Conservation (phyloP, 2,888 invertebrate species). For the Limnephilus rhombicus region DNA sequence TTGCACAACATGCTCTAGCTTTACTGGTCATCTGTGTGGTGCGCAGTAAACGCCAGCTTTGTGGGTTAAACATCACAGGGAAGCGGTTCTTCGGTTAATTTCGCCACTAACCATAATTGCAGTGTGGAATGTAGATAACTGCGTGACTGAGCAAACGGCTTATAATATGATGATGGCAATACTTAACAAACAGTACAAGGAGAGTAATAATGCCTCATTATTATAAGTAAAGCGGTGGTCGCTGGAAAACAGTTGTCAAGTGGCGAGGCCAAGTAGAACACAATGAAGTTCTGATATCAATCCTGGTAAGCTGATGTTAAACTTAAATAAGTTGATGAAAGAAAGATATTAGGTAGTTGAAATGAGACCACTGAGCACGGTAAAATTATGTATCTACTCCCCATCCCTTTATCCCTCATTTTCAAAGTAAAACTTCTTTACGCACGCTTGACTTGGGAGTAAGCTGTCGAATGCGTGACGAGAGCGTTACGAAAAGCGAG, state of each 20-base stretch:
- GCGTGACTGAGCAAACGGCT: conserved; percentile 6
- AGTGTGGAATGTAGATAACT: conserved; percentile 14
- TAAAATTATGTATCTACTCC: too few species aligned
- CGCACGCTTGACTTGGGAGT: too few species aligned
- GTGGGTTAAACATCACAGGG: not conserved
- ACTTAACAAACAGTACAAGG: not conserved
- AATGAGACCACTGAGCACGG: too few species aligned
- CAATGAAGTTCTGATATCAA: too few species aligned
- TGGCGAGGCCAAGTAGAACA: not conserved
- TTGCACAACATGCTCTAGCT: not conserved
- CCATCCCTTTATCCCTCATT: too few species aligned
- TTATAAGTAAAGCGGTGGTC: not conserved
- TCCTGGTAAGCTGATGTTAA: too few species aligned
- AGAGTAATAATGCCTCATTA: not conserved
- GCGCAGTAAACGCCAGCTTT: not conserved
- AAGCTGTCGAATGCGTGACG: too few species aligned
- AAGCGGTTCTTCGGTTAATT: not conserved
- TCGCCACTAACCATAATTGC: not conserved
- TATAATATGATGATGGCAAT: not conserved
- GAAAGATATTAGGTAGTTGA: too few species aligned
- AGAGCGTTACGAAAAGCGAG: too few species aligned
- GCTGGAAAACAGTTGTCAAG: not conserved
- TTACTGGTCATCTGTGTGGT: not conserved
- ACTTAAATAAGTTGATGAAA: too few species aligned
- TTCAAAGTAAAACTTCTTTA: too few species aligned